Base-by-base conservation (phyloP, 35 echinoderm and acorn worm species). In the Anneissia japonica region DNA sequence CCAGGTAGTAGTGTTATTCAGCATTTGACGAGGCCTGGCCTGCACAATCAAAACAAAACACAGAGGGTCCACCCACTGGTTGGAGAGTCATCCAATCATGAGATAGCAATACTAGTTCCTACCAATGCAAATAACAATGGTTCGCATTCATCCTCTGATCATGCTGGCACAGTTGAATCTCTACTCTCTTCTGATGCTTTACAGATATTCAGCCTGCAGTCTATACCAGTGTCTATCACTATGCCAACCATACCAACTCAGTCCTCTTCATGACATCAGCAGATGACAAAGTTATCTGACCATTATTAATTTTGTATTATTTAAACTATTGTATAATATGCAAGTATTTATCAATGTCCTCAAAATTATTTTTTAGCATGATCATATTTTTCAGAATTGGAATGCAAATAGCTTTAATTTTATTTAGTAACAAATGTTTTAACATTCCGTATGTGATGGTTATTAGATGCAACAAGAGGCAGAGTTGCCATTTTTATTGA, bases 81-180 rank as follows among this genome's bases (percentile, higher is more conserved):
- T 31, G 82, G 82, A 30, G 82, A 84, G 30, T 29, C 82, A 45
- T 30, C 82, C 82, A 84, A 35, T 26, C 38, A 77, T 38, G 73
- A 74, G 84, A 38, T 75, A 64, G 51, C 51, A 12, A 64, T 64
- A 64, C 26, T 64, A 64, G 51, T 64, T 16, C 51, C 40, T 43
- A 6, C 51, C 11, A 64, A 64, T 26, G 26, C 51, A 64, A 64
- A 64, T 26, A 64, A 64, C 21, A 64, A 64, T 64, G 51, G 51
- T 23, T 64, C 51, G 21, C 51, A 64, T 26, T 64, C 51, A 23
- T 16, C 9, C 19, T 2, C 19, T 2, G 51, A 64, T 64, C 51
- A 64, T 64, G 26, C 10, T 64, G 51, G 51, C 26, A 64, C 51
- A 12, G 51, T 64, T 9, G 51, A 64, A 64, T 64, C 51, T 64